phyloP scores from a whole-genome alignment of 2,888 invertebrate species.

The Yponomeuta malinellus region DNA sequence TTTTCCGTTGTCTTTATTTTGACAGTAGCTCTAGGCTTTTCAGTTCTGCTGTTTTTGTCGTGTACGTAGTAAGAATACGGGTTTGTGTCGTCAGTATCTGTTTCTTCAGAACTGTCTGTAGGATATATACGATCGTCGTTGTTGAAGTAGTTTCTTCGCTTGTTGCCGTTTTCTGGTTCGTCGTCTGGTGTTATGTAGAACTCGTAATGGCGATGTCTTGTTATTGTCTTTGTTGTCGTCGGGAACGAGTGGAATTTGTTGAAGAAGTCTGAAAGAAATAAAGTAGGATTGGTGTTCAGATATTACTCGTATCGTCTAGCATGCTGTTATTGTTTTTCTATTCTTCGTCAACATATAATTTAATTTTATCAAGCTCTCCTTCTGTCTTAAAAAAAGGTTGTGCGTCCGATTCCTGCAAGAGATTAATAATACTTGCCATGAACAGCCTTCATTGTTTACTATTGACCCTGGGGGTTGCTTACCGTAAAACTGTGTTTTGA shows the following conservation, averaged over 20 bases:
- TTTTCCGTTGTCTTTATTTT: neutral
- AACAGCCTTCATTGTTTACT: too few relatives aligned
- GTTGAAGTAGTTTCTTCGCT: slow-evolving; percentile 14
- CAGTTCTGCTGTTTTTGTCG: neutral
- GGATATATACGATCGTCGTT: neutral
- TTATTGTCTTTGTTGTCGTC: slow-evolving; percentile 24
- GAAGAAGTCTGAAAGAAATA: slow-evolving; percentile 40
- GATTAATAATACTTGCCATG: too few relatives aligned
- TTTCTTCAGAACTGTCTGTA: neutral
- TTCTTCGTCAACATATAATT: too few relatives aligned
- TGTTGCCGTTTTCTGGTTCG: slow-evolving; percentile 16
- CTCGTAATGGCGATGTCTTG: slow-evolving; percentile 16
- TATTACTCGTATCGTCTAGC: too few relatives aligned
- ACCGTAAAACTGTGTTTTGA: slow-evolving; percentile 20
- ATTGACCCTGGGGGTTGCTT: neutral
- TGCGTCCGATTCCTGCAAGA: too few relatives aligned
- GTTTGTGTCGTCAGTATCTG: neutral
- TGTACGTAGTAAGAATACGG: neutral
- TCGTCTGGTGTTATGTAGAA: slow-evolving; percentile 19
- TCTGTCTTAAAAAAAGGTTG: too few relatives aligned
- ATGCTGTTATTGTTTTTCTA: too few relatives aligned
- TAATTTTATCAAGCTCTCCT: too few relatives aligned
- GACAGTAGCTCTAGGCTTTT: neutral
- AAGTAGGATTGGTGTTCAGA: neutral
- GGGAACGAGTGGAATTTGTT: slow-evolving; percentile 41